Evolutionary conservation across 1,140 invertebrate species (phyloP), one percentile per base, ranked within the genome.

Genomic region (Doryteuthis pealeii): DNA sequence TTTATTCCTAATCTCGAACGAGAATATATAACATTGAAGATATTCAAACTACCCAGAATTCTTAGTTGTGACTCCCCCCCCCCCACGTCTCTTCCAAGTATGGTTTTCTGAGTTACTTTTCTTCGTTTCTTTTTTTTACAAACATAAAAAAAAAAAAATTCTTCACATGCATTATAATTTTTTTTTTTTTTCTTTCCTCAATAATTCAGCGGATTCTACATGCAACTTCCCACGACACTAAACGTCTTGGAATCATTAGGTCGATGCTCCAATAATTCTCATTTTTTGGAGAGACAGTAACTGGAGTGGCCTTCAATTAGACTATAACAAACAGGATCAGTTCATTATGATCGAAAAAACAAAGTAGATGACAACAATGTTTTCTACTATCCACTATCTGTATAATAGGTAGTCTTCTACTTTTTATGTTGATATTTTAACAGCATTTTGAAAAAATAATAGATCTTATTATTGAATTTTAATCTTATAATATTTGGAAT

Each of bases 251-350:
- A 99, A 87, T 99, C 97, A 0, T 93, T 98, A 0, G 96, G 95
- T n/a, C 91, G 96, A 69, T 99, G n/a, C 96, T 14, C 97, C 98
- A 0, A 98, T 99, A 82, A 98, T 88, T 97, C 96, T 5, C 97
- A 99, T n/a, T n/a, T 89, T 99, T 99, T 87, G 94, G 96, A 70
- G 97, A 99, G 91, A 97, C 84, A 18, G 79, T 88, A 28, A 83
- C 81, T 0, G 87, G 87, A 22, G 85, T 82, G 2, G 76, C n/a
- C 75, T 12, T 86, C 85, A 12, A 87, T 88, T 65, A 75, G 87
- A 66, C 0, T 88, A 84, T 75, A 76, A 80, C 69, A 86, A 88
- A 73, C 80, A 89, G 70, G 76, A 88, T 15, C 78, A 87, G 43
- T 92, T 92, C 77, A 89, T 90, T 28, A 33, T 2, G 85, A 89